phyloP scores from a whole-genome alignment of 2,797 vertebrate species.

The Pangasius sanitwongsei region DNA sequence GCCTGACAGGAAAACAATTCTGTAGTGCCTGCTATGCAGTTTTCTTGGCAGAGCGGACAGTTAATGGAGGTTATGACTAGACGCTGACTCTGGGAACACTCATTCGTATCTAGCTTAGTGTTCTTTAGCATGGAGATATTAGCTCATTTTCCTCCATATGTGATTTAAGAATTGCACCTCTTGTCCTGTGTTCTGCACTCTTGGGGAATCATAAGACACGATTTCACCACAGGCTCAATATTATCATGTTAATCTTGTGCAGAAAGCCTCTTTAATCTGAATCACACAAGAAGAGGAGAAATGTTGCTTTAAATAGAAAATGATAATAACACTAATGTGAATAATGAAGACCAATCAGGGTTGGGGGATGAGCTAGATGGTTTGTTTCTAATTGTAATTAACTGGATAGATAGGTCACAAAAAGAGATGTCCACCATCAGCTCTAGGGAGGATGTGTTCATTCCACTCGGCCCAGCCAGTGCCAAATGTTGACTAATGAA shows the following conservation, averaged over 20 bases:
- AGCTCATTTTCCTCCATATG: background rate
- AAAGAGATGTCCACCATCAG: slow-evolving; percentile 54
- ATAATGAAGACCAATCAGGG: slow-evolving; percentile 53
- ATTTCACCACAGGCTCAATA: slow-evolving; percentile 73
- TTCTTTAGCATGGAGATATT: slow-evolving; percentile 11
- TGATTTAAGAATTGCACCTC: slow-evolving; percentile 1
- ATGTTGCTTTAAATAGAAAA: slow-evolving; percentile 86
- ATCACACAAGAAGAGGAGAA: slow-evolving; percentile 80
- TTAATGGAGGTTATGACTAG: slow-evolving; percentile 29
- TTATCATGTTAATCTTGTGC: slow-evolving; percentile 87
- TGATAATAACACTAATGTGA: slow-evolving; percentile 59
- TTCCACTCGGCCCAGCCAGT: slow-evolving; percentile 53
- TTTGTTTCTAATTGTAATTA: slow-evolving; percentile 58
- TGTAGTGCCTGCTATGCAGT: slow-evolving; percentile 13
- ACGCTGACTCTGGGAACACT: slow-evolving; percentile 12
- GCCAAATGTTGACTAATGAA: slow-evolving; percentile 40
- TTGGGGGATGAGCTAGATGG: slow-evolving; percentile 20
- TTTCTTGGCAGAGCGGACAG: slow-evolving; percentile 13
- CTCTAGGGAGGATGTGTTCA: slow-evolving; percentile 62
- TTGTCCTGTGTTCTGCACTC: slow-evolving; percentile 13
- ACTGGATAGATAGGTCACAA: slow-evolving; percentile 63
- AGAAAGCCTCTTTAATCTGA: slow-evolving; percentile 89
- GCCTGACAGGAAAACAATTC: slow-evolving; percentile 43
- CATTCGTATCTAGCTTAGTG: background rate
- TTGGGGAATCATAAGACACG: slow-evolving; percentile 60